A percentile compares a stretch with the other conserved stretches of the same genome.
phyloP scores from a whole-genome alignment of 2,797 vertebrate species.

The Amphiprion clarkii region DNA sequence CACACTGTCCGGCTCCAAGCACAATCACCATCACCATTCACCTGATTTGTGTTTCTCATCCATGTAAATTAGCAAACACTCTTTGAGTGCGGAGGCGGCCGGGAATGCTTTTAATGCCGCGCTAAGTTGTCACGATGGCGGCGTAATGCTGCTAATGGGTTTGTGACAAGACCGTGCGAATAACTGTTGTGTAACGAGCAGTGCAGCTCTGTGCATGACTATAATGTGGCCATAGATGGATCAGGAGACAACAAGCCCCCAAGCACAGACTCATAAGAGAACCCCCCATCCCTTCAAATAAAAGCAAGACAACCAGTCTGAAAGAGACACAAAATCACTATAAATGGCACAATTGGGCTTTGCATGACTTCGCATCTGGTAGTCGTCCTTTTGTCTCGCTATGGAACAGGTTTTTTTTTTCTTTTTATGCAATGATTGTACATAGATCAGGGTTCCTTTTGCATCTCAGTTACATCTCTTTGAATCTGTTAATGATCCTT shows the following conservation, averaged over 20 bases:
- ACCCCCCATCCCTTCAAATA: not conserved
- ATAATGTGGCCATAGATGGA: not conserved
- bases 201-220: not conserved
- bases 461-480: too few relatives aligned
- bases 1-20: not conserved
- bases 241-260: not conserved
- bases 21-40: not conserved
- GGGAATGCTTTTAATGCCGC: slow-evolving; percentile 45
- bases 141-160: slow-evolving; percentile 34
- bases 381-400: too few relatives aligned
- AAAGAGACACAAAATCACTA: too few relatives aligned
- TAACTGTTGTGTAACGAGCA: slow-evolving; percentile 1
- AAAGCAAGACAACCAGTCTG: not conserved
- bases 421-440: too few relatives aligned
- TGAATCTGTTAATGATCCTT: too few relatives aligned
- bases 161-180: slow-evolving; percentile 13
- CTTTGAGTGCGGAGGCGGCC: not conserved
- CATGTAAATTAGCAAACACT: slow-evolving; percentile 47
- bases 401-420: too few relatives aligned
- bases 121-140: slow-evolving; percentile 13
- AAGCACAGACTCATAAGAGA: not conserved
- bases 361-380: too few relatives aligned
- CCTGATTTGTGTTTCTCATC: slow-evolving; percentile 37
- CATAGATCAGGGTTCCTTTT: too few relatives aligned
- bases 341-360: too few relatives aligned